phyloP scores from a whole-genome alignment of 2,888 invertebrate genomes.

The Zhuqinia jingwanae region DNA sequence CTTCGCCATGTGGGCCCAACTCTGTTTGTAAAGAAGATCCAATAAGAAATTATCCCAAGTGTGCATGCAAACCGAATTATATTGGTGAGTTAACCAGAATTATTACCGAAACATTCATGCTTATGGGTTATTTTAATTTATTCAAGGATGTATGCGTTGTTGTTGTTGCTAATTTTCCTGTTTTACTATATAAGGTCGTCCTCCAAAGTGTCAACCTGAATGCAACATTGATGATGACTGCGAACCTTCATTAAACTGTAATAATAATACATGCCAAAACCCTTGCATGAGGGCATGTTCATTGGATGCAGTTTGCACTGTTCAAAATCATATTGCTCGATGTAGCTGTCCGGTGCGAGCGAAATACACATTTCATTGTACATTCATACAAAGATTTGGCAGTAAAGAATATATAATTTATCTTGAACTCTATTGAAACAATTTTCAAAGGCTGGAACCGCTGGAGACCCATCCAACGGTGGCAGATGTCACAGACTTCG shows the following conservation, averaged over 20 bases:
- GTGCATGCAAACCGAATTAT: conserved; percentile 55
- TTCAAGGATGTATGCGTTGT: no score
- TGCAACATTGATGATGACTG: conserved; percentile 67
- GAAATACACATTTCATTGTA: no score
- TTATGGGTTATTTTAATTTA: no score
- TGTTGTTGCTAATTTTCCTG: no score
- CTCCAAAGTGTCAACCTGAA: conserved; percentile 70
- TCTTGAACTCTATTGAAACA: neutral
- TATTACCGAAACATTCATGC: no score
- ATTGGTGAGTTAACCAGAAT: conserved; percentile 45
- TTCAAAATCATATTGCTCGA: conserved; percentile 56
- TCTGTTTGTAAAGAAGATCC: conserved; percentile 52
- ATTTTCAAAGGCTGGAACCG: conserved; percentile 36
- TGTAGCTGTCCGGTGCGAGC: conserved; percentile 71
- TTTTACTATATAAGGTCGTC: conserved; percentile 46
- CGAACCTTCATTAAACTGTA: conserved; percentile 52
- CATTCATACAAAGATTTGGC: no score
- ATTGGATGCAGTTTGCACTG: conserved; percentile 62
- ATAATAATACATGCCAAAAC: conserved; percentile 62
- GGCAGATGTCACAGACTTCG: conserved; percentile 57
- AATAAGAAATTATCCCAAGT: conserved; percentile 59
- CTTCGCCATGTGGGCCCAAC: conserved; percentile 66
- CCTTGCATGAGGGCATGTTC: conserved; percentile 66
- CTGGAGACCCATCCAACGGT: conserved; percentile 57
- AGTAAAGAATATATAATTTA: no score